Evolutionary conservation across 2,888 invertebrate species (phyloP).

Genomic region (Macrostomum cliftonense): DNA sequence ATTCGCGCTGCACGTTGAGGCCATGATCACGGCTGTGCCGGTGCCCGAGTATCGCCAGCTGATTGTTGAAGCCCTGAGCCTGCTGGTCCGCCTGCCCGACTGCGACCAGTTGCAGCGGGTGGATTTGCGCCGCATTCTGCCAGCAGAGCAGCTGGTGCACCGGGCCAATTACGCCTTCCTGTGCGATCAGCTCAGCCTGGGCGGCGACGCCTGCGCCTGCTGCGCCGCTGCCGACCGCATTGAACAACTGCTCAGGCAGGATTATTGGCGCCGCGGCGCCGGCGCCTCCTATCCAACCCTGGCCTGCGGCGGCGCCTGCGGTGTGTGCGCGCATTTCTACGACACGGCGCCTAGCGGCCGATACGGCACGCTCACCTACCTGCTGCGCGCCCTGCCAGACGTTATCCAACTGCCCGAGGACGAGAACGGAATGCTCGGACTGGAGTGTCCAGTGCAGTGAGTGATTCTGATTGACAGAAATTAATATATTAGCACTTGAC

Average conservation of each 20-base stretch:
- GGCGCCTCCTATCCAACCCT: conserved; percentile 18
- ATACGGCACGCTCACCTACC: conserved; percentile 89
- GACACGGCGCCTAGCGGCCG: conserved; percentile 93
- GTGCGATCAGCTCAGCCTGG: conserved; percentile 61
- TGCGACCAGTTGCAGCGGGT: conserved; percentile 22
- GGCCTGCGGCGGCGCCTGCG: conserved; percentile 70
- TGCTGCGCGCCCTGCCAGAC: conserved; percentile 41
- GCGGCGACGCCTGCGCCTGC: conserved; percentile 3
- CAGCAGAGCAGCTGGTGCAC: conserved; percentile 73
- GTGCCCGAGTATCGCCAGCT: conserved; percentile 93
- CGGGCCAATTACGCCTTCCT: conserved; percentile 82
- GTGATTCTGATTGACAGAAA: too few relatives aligned
- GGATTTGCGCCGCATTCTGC: conserved; percentile 23
- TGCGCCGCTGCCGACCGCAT: neutral
- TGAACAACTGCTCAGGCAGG: neutral
- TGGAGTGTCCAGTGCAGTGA: too few relatives aligned
- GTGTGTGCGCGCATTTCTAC: conserved; percentile 86
- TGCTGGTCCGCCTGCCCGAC: conserved; percentile 58
- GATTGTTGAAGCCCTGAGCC: conserved; percentile 84
- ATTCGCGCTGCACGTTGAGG: conserved; percentile 89
- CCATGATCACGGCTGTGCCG: conserved; percentile 82
- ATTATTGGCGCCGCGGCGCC: neutral
- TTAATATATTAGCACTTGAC: too few relatives aligned
- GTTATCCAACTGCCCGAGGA: conserved; percentile 11
- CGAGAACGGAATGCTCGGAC: too few relatives aligned